These are phyloP conservation scores for Mormyrops boulengeri DNA, from an alignment of 2,797 vertebrate genomes.

Conservation along the genomic window DNA sequence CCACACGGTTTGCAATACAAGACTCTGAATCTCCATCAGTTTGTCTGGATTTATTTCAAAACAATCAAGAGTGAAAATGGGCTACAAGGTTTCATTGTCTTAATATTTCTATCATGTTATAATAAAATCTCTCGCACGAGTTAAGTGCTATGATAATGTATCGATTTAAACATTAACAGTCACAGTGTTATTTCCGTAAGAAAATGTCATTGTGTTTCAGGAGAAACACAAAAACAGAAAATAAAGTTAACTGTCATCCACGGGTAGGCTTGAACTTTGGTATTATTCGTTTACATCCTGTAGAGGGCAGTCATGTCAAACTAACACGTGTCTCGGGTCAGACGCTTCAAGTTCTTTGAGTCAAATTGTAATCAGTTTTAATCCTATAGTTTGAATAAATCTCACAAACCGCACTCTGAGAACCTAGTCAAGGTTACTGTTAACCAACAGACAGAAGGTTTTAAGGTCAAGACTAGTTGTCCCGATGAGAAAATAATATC, in stretches of 20 bases:
- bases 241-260: not conserved
- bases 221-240: not conserved
- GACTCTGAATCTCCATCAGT: no score
- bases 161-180: not conserved
- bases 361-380: not conserved
- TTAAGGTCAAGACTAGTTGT: not conserved
- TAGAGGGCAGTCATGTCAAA: constrained; percentile 2
- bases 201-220: not conserved
- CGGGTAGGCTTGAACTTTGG: not conserved
- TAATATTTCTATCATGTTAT: not conserved
- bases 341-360: not conserved
- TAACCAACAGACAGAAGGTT: not conserved
- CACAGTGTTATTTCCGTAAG: not conserved
- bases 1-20: not conserved
- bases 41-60: not conserved
- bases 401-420: not conserved
- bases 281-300: not conserved
- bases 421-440: not conserved
- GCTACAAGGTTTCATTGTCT: not conserved
- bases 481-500: not conserved
- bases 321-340: not conserved
- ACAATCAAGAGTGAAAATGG: not conserved
- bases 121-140: not conserved
- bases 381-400: not conserved
- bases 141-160: not conserved